phyloP scores from a whole-genome alignment of 2,797 vertebrate genomes.

The Pachyuromys duprasi region DNA sequence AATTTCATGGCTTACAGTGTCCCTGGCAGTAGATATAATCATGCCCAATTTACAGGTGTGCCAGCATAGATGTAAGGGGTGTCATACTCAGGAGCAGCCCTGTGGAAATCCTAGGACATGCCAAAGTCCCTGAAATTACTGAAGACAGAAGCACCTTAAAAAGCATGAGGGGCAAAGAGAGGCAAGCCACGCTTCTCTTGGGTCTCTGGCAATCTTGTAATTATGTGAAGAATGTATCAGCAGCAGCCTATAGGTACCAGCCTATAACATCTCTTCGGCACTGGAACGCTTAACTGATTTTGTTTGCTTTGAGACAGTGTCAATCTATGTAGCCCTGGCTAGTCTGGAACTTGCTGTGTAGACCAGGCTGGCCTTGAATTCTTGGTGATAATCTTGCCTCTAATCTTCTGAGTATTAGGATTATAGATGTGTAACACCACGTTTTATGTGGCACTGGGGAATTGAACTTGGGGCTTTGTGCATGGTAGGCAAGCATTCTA shows the following conservation, averaged over 20 bases:
- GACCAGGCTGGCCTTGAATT: not conserved
- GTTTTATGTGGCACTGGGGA: not conserved
- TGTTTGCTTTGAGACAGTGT: not conserved
- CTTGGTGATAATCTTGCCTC: not conserved
- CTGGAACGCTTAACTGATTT: not conserved
- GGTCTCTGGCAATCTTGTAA: not conserved
- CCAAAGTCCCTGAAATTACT: not conserved
- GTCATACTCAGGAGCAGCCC: not conserved
- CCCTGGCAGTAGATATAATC: not conserved
- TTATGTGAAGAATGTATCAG: not conserved
- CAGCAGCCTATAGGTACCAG: too few relatives aligned
- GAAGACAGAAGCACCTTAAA: not conserved
- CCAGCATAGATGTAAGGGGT: not conserved
- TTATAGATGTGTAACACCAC: not conserved
- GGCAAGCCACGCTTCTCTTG: not conserved
- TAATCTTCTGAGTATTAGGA: not conserved
- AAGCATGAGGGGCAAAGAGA: not conserved
- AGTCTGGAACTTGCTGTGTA: not conserved
- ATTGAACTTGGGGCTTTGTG: not conserved
- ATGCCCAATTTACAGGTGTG: not conserved
- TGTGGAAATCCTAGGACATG: not conserved
- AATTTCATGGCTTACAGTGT: not conserved
- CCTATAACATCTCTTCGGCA: not conserved
- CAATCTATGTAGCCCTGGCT: not conserved
- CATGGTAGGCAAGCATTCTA: not conserved